These are phyloP conservation scores for Anhinga rufa DNA, from an alignment of 2,113 vertebrate genomes.

Conservation along the genomic window DNA sequence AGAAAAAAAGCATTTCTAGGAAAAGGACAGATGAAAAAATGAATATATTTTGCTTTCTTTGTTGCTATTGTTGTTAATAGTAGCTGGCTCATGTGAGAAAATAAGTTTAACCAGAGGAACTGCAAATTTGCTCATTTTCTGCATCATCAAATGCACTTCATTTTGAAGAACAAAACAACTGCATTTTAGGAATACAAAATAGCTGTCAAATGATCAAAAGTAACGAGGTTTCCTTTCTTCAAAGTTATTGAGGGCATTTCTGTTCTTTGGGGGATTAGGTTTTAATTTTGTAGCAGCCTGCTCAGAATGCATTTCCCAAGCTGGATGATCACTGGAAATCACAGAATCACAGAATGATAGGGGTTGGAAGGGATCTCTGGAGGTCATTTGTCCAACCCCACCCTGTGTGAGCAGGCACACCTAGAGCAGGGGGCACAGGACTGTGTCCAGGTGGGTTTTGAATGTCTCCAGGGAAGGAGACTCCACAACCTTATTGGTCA, in stretches of 20 bases:
- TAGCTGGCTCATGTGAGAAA: neutral
- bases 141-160: neutral
- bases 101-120: neutral
- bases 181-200: neutral
- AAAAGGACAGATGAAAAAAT: neutral
- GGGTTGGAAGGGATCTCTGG: too few relatives aligned
- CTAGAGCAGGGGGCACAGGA: too few relatives aligned
- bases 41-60: neutral
- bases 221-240: neutral
- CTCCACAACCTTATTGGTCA: too few relatives aligned
- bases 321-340: neutral
- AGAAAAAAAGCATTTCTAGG: neutral
- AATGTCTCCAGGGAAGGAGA: too few relatives aligned
- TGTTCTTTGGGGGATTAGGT: neutral
- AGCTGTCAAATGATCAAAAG: neutral
- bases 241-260: neutral
- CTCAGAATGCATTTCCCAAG: neutral
- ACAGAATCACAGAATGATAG: too few relatives aligned
- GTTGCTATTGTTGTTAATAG: neutral
- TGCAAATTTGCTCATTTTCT: neutral
- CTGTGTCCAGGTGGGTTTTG: too few relatives aligned
- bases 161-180: neutral
- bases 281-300: neutral
- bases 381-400: too few relatives aligned
- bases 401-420: too few relatives aligned